Conservation (phyloP, 1,140 invertebrate genomes). For the Cyclargus thomasi region DNA sequence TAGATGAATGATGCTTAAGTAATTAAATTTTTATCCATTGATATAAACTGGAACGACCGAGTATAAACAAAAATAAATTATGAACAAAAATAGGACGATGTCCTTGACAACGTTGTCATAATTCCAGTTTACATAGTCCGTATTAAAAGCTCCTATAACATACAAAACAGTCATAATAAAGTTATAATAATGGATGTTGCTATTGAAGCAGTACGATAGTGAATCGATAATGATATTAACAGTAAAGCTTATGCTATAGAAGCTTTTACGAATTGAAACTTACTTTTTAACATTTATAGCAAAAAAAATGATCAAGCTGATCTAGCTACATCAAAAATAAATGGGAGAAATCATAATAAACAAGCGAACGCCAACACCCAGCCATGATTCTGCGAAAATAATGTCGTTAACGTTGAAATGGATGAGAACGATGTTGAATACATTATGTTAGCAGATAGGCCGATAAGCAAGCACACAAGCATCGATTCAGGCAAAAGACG, state of each 20-base stretch:
- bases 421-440: neutral
- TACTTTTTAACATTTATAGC: slow-evolving; percentile 18
- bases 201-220: no score
- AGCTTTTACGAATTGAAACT: slow-evolving; percentile 31
- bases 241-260: slow-evolving; percentile 40
- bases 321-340: slow-evolving; percentile 36
- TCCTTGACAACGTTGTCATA: slow-evolving; percentile 6
- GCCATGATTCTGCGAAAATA: slow-evolving; percentile 26
- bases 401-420: slow-evolving; percentile 16
- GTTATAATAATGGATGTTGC: neutral
- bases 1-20: neutral
- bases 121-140: slow-evolving; percentile 26
- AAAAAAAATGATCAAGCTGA: slow-evolving; percentile 31
- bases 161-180: slow-evolving; percentile 14
- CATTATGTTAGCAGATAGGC: slow-evolving; percentile 42
- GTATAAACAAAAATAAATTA: neutral
- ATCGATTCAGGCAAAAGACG: slow-evolving; percentile 33
- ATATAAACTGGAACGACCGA: slow-evolving; percentile 16
- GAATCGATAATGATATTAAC: neutral
- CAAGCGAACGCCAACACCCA: slow-evolving; percentile 29
- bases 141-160: slow-evolving; percentile 37
- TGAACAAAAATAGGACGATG: neutral
- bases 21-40: slow-evolving; percentile 16
- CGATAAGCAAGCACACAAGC: slow-evolving; percentile 46
- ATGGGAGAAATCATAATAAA: slow-evolving; percentile 24